Evolutionary conservation across 2,888 invertebrate species (phyloP).

Genomic region (Andrena hattorfiana): DNA sequence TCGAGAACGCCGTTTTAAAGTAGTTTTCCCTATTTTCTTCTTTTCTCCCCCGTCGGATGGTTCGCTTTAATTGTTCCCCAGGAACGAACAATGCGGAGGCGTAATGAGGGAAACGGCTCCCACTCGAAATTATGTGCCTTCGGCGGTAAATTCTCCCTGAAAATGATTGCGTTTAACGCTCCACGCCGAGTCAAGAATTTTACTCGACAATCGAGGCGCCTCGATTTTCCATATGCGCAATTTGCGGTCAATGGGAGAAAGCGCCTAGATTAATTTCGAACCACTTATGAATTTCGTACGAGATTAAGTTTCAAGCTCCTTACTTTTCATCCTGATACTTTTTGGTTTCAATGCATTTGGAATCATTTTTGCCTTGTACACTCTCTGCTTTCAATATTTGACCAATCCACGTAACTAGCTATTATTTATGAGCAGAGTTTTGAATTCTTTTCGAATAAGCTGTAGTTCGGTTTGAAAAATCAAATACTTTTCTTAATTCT

Average conservation of each 20-base stretch:
- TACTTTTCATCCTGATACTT: too few relatives aligned
- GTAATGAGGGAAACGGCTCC: conserved; percentile 20
- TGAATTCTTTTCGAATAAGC: too few relatives aligned
- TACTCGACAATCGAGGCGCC: neutral
- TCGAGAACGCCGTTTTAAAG: conserved; percentile 18
- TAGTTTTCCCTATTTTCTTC: conserved; percentile 24
- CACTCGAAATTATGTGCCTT: conserved; percentile 22
- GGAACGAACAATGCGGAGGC: neutral
- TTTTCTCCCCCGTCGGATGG: conserved; percentile 1
- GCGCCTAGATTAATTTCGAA: neutral
- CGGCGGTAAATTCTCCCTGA: conserved; percentile 5
- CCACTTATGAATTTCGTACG: neutral
- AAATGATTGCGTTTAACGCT: conserved; percentile 20
- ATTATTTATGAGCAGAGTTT: too few relatives aligned
- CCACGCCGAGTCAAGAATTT: neutral
- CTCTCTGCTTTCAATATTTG: neutral
- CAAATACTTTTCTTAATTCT: too few relatives aligned
- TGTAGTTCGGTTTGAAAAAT: too few relatives aligned
- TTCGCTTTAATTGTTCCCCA: conserved; percentile 25
- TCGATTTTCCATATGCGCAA: neutral
- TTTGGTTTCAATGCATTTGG: too few relatives aligned
- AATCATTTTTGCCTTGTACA: neutral
- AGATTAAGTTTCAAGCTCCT: too few relatives aligned
- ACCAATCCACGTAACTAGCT: too few relatives aligned
- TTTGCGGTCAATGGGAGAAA: neutral